Percentiles rank a stretch among this genome's conserved stretches.
phyloP scores from a whole-genome alignment of 1,140 invertebrate species.

The Apis mellifera region DNA sequence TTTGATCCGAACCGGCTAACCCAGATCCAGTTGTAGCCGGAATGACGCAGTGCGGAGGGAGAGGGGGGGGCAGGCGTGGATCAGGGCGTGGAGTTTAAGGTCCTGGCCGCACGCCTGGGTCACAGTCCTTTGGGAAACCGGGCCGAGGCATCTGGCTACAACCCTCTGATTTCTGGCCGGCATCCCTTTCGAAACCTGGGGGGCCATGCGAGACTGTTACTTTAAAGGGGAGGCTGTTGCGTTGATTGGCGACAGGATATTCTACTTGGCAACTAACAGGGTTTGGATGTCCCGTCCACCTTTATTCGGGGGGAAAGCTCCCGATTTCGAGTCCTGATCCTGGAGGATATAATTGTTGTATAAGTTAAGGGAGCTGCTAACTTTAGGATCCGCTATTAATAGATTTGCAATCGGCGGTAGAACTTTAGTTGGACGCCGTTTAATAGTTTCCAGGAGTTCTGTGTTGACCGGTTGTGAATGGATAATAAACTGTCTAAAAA shows the following conservation, averaged over 20 bases:
- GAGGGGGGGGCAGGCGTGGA: neutral
- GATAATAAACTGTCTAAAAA: too few relatives aligned
- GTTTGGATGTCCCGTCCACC: neutral
- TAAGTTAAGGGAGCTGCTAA: too few relatives aligned
- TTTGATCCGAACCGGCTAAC: slow-evolving; percentile 6
- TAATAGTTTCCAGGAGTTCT: too few relatives aligned
- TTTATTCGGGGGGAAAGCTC: too few relatives aligned
- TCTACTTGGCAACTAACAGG: neutral
- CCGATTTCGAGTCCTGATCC: too few relatives aligned
- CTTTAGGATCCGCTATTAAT: too few relatives aligned
- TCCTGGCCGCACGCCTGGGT: slow-evolving; percentile 5
- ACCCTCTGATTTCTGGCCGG: neutral
- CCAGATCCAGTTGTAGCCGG: slow-evolving; percentile 6
- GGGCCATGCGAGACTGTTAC: neutral
- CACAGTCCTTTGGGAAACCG: neutral
- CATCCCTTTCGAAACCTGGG: neutral
- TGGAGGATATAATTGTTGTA: too few relatives aligned
- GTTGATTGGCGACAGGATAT: neutral
- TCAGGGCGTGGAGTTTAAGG: neutral
- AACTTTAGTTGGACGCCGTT: too few relatives aligned
- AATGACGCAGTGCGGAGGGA: slow-evolving; percentile 20
- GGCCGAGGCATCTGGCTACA: neutral
- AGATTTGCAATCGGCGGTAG: too few relatives aligned
- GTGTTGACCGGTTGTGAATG: too few relatives aligned
- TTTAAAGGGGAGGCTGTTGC: neutral